Percentiles rank a stretch among this genome's conserved stretches.
Evolutionary conservation across 2,113 vertebrate species (phyloP).

Genomic region (Haplochromis vanheusdeni): DNA sequence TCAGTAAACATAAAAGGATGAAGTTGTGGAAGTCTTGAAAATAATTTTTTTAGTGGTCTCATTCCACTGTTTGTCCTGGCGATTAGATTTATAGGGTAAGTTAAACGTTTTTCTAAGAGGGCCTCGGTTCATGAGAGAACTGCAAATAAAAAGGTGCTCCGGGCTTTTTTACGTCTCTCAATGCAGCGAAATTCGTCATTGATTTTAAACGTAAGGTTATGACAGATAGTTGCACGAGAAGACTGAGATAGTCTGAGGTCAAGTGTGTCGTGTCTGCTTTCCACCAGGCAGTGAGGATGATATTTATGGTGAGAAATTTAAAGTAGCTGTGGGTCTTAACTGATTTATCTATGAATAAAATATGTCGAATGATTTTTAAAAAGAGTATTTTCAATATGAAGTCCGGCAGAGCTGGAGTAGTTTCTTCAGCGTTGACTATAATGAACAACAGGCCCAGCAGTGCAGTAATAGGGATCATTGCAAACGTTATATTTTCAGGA

Average conservation of each 20-base stretch:
- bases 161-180: background rate
- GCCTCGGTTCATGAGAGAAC: background rate
- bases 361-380: background rate
- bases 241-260: background rate
- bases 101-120: background rate
- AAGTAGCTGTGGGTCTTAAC: background rate
- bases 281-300: background rate
- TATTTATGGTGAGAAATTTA: background rate
- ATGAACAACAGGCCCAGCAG: background rate
- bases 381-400: background rate
- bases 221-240: background rate
- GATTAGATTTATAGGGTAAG: background rate
- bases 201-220: background rate
- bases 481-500: background rate
- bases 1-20: background rate
- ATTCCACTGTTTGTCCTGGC: background rate
- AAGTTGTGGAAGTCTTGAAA: background rate
- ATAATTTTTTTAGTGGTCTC: background rate
- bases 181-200: background rate
- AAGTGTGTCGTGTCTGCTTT: background rate
- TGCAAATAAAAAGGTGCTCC: background rate
- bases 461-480: background rate
- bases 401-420: background rate
- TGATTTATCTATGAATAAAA: background rate
- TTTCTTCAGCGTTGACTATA: background rate